Percentiles rank a stretch among this genome's conserved stretches.
Conservation (phyloP, 2,113 vertebrate species). For the Dascyllus trimaculatus region DNA sequence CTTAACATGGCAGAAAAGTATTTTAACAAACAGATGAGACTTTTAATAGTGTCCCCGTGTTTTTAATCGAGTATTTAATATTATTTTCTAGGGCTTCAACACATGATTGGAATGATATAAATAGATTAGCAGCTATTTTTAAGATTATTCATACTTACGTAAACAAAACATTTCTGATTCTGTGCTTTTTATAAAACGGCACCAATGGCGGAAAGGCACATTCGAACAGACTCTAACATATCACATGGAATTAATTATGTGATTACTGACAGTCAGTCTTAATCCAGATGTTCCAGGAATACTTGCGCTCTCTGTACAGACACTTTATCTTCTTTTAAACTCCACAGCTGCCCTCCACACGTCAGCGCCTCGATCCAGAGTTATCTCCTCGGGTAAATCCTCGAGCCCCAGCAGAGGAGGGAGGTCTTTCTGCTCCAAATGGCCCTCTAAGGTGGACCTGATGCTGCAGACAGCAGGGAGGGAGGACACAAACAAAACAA, state of each 20-base stretch:
- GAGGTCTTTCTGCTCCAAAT: constrained; percentile 74
- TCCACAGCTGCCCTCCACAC: constrained; percentile 79
- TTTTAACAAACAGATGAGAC: no score
- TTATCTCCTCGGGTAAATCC: constrained; percentile 61
- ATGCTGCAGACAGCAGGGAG: constrained; percentile 71
- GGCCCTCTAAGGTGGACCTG: constrained; percentile 63
- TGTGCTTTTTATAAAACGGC: no score
- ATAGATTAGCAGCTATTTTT: no score
- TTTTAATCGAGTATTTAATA: no score
- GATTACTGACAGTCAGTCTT: neutral
- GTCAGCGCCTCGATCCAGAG: constrained; percentile 68
- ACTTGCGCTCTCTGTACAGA: neutral
- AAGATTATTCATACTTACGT: no score
- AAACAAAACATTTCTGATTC: no score
- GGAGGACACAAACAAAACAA: constrained; percentile 48
- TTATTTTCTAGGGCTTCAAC: no score
- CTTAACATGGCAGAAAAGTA: no score
- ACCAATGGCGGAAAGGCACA: neutral
- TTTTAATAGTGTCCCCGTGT: no score
- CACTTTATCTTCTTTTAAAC: constrained; percentile 67
- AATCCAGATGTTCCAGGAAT: neutral
- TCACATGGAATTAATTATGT: constrained; percentile 1
- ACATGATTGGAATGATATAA: no score
- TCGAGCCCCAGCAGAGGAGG: constrained; percentile 66
- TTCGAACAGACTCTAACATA: neutral